phyloP scores from a whole-genome alignment of 2,113 vertebrate species.

The Sinocyclocheilus anophthalmus region DNA sequence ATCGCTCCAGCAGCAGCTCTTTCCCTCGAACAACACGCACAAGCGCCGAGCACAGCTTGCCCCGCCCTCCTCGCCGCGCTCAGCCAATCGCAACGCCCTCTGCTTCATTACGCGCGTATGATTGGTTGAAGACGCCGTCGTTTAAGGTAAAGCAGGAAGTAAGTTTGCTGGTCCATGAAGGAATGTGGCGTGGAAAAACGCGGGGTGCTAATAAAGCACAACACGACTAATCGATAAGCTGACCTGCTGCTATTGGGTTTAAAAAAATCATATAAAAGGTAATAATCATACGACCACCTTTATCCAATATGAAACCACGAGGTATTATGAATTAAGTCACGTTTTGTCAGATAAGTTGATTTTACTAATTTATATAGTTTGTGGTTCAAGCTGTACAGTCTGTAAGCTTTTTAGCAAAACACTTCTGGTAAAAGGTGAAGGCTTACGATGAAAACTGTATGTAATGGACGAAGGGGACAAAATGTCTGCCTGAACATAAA shows the following conservation, averaged over 20 bases:
- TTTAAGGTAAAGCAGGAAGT: constrained; percentile 14
- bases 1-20: constrained; percentile 46
- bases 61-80: constrained; percentile 27
- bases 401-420: not conserved
- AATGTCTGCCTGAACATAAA: constrained; percentile 21
- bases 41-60: not conserved
- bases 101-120: not conserved
- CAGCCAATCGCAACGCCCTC: constrained; percentile 44
- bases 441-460: too few relatives aligned
- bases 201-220: constrained; percentile 18
- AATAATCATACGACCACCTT: not conserved
- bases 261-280: constrained; percentile 19
- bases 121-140: constrained; percentile 42
- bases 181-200: constrained; percentile 37
- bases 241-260: not conserved
- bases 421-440: not conserved
- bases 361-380: not conserved
- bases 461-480: constrained; percentile 13
- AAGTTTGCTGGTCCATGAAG: not conserved
- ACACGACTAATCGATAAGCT: not conserved
- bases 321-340: not conserved
- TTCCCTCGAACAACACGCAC: constrained; percentile 50
- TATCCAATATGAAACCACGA: not conserved
- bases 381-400: not conserved
- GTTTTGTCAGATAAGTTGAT: not conserved